Conservation (phyloP, 2,888 invertebrate species). For the Proisotoma minuta region DNA sequence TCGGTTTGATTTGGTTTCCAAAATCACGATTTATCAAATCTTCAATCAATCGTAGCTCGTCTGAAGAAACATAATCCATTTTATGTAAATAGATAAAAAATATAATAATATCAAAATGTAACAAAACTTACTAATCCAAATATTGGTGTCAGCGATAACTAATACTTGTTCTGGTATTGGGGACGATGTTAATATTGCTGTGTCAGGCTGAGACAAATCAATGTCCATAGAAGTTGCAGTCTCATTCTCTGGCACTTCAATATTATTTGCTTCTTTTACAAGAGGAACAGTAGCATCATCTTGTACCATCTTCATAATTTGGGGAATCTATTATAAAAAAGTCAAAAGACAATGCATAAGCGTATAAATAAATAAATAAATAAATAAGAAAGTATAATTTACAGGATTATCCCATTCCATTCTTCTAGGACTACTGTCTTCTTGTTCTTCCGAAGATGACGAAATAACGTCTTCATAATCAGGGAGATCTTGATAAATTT, state of each 20-base stretch:
- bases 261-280: not conserved
- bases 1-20: conserved; percentile 6
- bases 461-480: conserved; percentile 9
- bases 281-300: not conserved
- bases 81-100: not conserved
- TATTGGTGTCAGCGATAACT: conserved; percentile 41
- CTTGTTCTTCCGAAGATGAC: too few relatives aligned
- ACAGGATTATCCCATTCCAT: conserved; percentile 1
- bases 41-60: conserved; percentile 14
- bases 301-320: conserved; percentile 22
- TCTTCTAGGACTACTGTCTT: too few relatives aligned
- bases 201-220: conserved; percentile 5
- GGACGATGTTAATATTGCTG: not conserved
- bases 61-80: conserved; percentile 12
- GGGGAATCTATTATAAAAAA: conserved; percentile 17
- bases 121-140: conserved; percentile 43
- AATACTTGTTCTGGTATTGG: conserved; percentile 16
- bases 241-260: not conserved
- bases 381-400: not conserved
- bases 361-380: not conserved
- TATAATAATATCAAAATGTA: not conserved
- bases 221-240: conserved; percentile 24
- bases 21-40: conserved; percentile 31
- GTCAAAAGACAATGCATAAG: not conserved
- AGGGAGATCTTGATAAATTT: conserved; percentile 1